These are phyloP conservation scores for Anas acuta DNA, from an alignment of 2,797 vertebrate genomes.

Conservation along the genomic window DNA sequence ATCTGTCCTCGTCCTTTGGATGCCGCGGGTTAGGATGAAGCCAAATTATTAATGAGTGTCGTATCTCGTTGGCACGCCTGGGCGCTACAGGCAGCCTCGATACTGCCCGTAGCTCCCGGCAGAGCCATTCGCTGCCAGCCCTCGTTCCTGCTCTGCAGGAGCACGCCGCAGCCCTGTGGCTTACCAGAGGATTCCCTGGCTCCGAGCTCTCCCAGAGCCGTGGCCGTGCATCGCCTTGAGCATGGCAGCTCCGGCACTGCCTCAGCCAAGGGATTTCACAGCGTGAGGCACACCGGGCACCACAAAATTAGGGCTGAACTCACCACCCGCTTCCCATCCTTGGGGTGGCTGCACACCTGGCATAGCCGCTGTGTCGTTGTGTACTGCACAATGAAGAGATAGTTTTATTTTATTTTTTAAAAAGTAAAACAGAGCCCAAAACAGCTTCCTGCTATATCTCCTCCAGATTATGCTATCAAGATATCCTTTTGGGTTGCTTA, in stretches of 20 bases:
- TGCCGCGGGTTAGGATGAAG: neutral
- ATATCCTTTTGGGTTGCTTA: conserved; percentile 1
- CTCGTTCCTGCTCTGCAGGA: neutral
- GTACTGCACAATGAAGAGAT: neutral
- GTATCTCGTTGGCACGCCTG: conserved; percentile 18
- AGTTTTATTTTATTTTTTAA: neutral
- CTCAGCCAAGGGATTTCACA: neutral
- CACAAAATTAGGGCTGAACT: neutral
- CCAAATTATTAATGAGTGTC: conserved; percentile 42
- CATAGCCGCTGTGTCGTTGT: neutral
- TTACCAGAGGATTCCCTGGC: neutral
- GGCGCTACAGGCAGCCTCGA: conserved; percentile 10
- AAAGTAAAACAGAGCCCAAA: neutral
- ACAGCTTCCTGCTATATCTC: neutral
- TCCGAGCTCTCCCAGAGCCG: neutral
- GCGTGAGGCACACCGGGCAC: neutral
- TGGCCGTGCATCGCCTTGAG: fast-evolving
- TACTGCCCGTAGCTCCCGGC: neutral
- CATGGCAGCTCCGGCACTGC: neutral
- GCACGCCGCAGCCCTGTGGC: neutral
- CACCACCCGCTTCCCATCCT: neutral
- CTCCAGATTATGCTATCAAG: neutral
- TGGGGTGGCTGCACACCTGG: neutral
- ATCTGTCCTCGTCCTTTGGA: neutral
- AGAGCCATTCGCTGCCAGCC: neutral